A percentile compares a stretch with the other conserved stretches of the same genome.
Conservation (phyloP, 2,888 invertebrate genomes). For the Thymelicus sylvestris region DNA sequence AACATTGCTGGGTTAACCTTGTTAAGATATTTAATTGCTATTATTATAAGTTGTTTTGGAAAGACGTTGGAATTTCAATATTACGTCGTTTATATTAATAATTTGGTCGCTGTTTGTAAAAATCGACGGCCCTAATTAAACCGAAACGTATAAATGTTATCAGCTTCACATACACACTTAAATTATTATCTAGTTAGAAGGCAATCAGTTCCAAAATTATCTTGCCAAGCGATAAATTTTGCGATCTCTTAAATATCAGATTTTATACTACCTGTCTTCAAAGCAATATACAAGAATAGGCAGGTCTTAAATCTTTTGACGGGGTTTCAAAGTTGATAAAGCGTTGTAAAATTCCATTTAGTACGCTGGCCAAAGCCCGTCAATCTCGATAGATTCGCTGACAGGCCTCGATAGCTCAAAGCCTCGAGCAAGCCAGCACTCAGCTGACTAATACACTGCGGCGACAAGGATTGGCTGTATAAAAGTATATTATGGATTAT, state of each 20-base stretch:
- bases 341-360: conserved; percentile 60
- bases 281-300: conserved; percentile 38
- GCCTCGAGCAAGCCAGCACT: conserved; percentile 54
- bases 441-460: conserved; percentile 50
- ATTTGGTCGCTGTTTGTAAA: too few relatives aligned
- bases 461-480: conserved; percentile 59
- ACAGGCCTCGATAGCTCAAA: conserved; percentile 61
- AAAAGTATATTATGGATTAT: conserved; percentile 20
- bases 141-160: too few relatives aligned
- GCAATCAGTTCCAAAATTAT: neutral
- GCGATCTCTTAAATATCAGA: conserved; percentile 21
- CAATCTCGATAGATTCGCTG: conserved; percentile 58
- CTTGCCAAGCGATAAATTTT: conserved; percentile 2
- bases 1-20: too few relatives aligned
- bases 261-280: conserved; percentile 34
- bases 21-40: too few relatives aligned
- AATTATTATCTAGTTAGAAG: too few relatives aligned
- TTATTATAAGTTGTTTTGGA: too few relatives aligned
- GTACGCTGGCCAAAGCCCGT: conserved; percentile 55
- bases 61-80: too few relatives aligned
- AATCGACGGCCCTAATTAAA: too few relatives aligned
- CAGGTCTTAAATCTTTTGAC: conserved; percentile 38
- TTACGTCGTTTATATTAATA: too few relatives aligned
- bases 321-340: conserved; percentile 43
- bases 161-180: too few relatives aligned